Evolutionary conservation across 2,113 vertebrate species (phyloP), one percentile per base, ranked within the genome.

Genomic region (Dasyurus viverrinus): DNA sequence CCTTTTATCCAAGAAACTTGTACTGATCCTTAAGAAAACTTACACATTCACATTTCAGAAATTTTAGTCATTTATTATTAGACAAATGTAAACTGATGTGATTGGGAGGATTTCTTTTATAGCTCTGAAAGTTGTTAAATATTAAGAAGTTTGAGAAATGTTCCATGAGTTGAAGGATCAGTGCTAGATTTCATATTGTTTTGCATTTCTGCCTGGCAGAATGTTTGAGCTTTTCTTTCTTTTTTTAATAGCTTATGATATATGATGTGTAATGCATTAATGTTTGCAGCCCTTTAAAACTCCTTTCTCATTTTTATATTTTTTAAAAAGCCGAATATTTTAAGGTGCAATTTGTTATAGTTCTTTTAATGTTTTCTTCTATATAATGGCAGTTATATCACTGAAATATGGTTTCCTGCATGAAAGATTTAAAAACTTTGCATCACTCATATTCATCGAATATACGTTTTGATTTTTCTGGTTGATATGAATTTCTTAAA

Each of bases 111-210:
- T 95, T 93, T 92, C 54, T 95, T 95, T 93, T 96, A 50, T 95
- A 93, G 92, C 84, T 55, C 93, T 93, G 46, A 92, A 94, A 90
- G 36, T 91, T 91, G 19, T 93, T 53, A 96, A 54, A 92, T 89
- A 55, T 19, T 96, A 93, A 52, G 52, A 94, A 97, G 10, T 94
- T 10, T 93, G 11, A 1, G 60, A 95, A 42, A 27, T 84, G 50
- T 95, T 96, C 90, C 91, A 0, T 91, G 16, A 94, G 93, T 97
- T 97, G 95, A 93, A 97, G 98, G 98, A 98, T 99, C 98, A 98
- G 98, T 98, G 97, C 98, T 97, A 96, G 98, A 98, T 98, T 99
- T 98, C 98, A 97, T 48, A 50, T 96, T 97, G 94, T 96, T 98
- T 97, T 98, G 98, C 97, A 95, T 96, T 95, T 98, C 95, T 98